Evolutionary conservation across 2,888 invertebrate species (phyloP), one percentile per base, ranked within the genome.

Genomic region (Neoscelio sp.): DNA sequence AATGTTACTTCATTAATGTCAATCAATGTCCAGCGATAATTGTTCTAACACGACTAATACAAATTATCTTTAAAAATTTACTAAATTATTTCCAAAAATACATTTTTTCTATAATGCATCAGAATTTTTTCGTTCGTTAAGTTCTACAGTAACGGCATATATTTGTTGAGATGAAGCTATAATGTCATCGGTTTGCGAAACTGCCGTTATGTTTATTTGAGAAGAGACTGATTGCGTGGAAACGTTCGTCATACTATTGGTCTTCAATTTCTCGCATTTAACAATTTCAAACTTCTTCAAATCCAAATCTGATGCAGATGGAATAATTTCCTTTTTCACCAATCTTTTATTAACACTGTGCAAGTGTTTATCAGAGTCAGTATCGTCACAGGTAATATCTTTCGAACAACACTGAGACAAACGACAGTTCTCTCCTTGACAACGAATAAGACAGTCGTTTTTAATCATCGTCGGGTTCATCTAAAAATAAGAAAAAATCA

Each of bases 401-500:
- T 85, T 84, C 2, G 84, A 84, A 48, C 88, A 90, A 30, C 89
- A 90, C 15, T 87, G 89, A 2, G 87, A 88, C 2, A 82, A 82
- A 46, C 85, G 87, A 50, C 88, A 90, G 23, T 85, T 85, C 15
- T 87, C 86, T 1, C 86, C 87, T 48, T 87, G 89, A 17, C 89
- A 90, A 5, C 84, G 85, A n/a, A 90, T 90, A 2, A 90, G 65
- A 20, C 90, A 90, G 30, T 86, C 86, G 8, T 81, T 82, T 26
- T 85, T 85, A 6, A 84, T 82, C 4, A 78, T 80, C 8, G 81
- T 82, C 18, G 86, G 82, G 2, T 82, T 85, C 54, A 88, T 86
- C 88, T 88, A 65, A 5, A 73, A 44, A 50, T 17, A 10, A 56
- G 35, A 56, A 13, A 38, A 30, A 56, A n/a, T 17, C 8, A 18